Evolutionary conservation across 1,140 invertebrate species (phyloP), one percentile per base, ranked within the genome.

Genomic region (Drosophila neocordata): DNA sequence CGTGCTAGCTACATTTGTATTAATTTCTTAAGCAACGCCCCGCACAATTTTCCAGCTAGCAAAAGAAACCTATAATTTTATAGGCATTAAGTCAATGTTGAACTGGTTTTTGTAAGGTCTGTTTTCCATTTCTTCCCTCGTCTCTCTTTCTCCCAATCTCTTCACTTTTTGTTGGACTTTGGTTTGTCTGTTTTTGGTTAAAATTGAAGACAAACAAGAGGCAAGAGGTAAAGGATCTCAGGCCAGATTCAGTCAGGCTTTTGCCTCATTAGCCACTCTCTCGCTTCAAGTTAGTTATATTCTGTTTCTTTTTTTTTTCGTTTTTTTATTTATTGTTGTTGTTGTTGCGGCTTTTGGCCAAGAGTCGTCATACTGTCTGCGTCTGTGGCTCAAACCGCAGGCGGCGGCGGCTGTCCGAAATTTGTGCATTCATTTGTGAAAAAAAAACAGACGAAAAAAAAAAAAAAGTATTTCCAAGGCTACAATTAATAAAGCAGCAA

Each of bases 401-500:
- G 64, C 83, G 22, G 22, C 22, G 73, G 44, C 74, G 73, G 44
- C 74, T 89, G 65, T 76, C 77, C 73, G 74, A 90, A 90, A 81
- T 76, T 89, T 88, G 88, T 90, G 82, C 88, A 90, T 83, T 90
- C 88, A 88, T 88, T 90, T 90, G 88, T 88, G 69, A 90, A 87
- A 67, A 60, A 51, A 34, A 12, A 58, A 37, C 65, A 63, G 44
- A 44, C 58, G 79, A 83, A 78, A 82, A 79, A 70, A 67, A 59
- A 12, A 59, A 34, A 70, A 64, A 38, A 44, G 55, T 76, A 83
- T 83, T 83, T 73, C 83, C 85, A 85, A 85, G 77, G 79, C 79
- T 71, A 89, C 84, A 88, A 88, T 87, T 88, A 88, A 87, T 88
- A 90, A 82, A 57, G 59, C 72, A 83, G 68, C 61, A 79, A 88